phyloP scores from a whole-genome alignment of 2,797 vertebrate genomes.

The Pteronotus mesoamericanus region DNA sequence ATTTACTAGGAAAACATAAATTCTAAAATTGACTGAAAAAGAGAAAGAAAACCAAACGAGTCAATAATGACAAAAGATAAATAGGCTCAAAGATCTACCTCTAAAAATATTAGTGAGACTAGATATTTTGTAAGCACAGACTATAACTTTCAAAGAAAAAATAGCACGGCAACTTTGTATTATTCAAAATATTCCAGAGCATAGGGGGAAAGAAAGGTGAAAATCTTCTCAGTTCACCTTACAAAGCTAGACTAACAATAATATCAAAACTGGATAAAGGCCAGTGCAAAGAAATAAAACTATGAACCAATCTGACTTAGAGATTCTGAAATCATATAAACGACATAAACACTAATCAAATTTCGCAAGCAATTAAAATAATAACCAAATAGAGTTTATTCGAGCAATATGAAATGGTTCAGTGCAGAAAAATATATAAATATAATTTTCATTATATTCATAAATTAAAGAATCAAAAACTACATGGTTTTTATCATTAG shows the following conservation, averaged over 20 bases:
- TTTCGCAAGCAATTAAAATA: conserved; percentile 12
- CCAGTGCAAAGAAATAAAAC: neutral
- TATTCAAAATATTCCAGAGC: conserved; percentile 22
- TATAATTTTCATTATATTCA: neutral
- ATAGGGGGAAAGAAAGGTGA: neutral
- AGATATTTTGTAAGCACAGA: neutral
- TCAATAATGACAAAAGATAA: neutral
- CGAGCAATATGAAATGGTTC: neutral
- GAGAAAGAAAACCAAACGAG: neutral
- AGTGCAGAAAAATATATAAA: neutral
- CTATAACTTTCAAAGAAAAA: neutral
- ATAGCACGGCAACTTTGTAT: neutral
- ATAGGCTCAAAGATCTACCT: neutral
- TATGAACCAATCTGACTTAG: neutral
- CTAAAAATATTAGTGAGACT: neutral
- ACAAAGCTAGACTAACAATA: neutral
- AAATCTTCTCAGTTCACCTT: neutral
- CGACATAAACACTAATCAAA: conserved; percentile 14
- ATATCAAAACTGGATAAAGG: conserved; percentile 7
- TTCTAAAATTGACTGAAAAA: neutral
- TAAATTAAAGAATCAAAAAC: conserved; percentile 9
- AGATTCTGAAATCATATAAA: neutral
- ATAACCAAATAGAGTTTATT: neutral
- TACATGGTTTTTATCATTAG: neutral
- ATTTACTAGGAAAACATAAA: conserved; percentile 8